A percentile compares a stretch with the other conserved stretches of the same genome.
Conservation (phyloP, 2,888 invertebrate genomes). For the Salticus scenicus region DNA sequence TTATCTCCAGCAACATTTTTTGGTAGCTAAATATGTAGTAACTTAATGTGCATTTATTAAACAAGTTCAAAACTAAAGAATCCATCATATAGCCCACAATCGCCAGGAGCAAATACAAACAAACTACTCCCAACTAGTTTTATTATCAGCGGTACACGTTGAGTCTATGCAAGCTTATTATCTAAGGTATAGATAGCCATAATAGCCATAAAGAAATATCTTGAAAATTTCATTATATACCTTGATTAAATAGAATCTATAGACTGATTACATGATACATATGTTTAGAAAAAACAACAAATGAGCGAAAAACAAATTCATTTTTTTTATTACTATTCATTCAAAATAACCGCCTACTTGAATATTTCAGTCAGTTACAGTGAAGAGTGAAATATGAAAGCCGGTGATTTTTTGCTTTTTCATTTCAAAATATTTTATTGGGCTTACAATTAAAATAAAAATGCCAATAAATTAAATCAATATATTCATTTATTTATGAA, state of each 20-base stretch:
- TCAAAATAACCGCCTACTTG: conserved; percentile 65
- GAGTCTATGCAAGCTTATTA: conserved; percentile 23
- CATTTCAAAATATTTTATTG: no score
- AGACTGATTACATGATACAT: background rate
- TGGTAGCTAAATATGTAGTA: no score
- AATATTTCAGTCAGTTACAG: conserved; percentile 41
- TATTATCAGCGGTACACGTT: conserved; percentile 56
- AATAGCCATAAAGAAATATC: background rate
- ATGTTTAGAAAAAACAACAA: background rate
- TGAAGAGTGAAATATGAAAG: no score
- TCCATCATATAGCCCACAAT: no score
- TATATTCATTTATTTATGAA: no score
- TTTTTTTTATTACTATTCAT: conserved; percentile 36
- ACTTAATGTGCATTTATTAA: no score
- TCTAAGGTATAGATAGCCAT: background rate
- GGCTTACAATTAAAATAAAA: no score
- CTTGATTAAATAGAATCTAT: background rate
- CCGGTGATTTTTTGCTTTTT: no score
- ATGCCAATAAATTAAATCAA: no score
- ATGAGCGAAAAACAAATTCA: conserved; percentile 21
- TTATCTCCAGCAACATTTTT: no score
- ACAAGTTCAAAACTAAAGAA: no score
- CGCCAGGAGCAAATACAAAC: no score
- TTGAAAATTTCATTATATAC: background rate
- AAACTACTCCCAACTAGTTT: conserved; percentile 5